Evolutionary conservation across 1,140 invertebrate species (phyloP), one percentile per base, ranked within the genome.

Genomic region (Agraylea sexmaculata): DNA sequence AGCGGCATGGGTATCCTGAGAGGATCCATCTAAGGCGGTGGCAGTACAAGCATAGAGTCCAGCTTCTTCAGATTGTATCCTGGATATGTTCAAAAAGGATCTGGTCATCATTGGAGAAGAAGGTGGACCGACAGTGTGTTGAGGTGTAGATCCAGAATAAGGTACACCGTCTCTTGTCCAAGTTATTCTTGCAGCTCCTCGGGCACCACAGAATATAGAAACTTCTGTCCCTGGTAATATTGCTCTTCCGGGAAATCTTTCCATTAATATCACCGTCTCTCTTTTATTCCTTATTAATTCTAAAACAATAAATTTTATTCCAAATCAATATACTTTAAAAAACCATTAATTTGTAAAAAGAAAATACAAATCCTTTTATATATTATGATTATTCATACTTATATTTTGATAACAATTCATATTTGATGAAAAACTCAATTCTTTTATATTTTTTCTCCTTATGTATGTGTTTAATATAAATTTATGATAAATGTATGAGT

Each of bases 11-110:
- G 30, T 38, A n/a, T 27, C 37, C 5, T 21, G 23, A 2, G 37
- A 38, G 12, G 25, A 20, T 22, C 45, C 45, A 21, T 43, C 43
- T 10, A 35, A 18, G 3, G 41, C 27, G 2, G 40, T 2, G 0
- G 47, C 47, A 12, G 32, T 45, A 32, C 47, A 49, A 4, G 47
- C 45, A 18, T 49, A 49, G 2, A 38, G 30, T 2, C 47, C 47
- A 11, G 40, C 47, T 18, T 49, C 47, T 17, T 49, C 47, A 12
- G 40, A 21, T 6, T 34, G 13, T 3, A 39, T 17, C 4, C 43
- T 22, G n/a, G 43, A 28, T 6, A 49, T 35, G 15, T 45, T 49
- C 4, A 45, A 37, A 16, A 5, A 13, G 8, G 36, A 31, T 20
- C 39, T 29, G 4, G 42, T 18, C 6, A 41, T 0, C n/a, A n/a